Evolutionary conservation across 2,797 vertebrate genomes (phyloP), one percentile per base, ranked within the genome.

Genomic region (Chiroxiphia lanceolata): DNA sequence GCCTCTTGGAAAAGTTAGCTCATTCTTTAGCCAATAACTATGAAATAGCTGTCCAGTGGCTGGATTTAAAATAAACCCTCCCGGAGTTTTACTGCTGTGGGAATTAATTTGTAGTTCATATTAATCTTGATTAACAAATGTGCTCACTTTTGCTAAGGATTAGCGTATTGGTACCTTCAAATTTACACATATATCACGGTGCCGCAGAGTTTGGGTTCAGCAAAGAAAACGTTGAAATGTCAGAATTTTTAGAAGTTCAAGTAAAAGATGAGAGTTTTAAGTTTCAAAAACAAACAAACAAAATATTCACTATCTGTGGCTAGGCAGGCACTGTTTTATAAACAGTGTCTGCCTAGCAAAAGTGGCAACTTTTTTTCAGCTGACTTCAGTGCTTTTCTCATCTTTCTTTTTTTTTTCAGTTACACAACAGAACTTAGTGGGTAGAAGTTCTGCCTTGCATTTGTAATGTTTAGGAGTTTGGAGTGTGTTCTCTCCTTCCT

Each of bases 171-270:
- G 10, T 71, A 34, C 14, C 29, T 87, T 89, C 26, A 76, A 53
- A 53, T 83, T 64, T 71, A 42, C 1, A 18, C 3, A 4, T 1
- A 0, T 34, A 10, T 75, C 4, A 1, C 40, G 47, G 5, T 79
- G 19, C 59, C 57, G 3, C 9, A 23, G 38, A 72, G 10, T 71
- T 94, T 19, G 4, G 3, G 2, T 81, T 90, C 29, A 61, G 11
- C 1, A 3, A 87, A 82, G 50, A 64, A 60, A 83, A 44, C 5
- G 1, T 33, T 61, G 42, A 54, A 86, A 71, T 10, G 6, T 16
- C 18, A 18, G 5, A 15, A 34, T 67, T 69, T 71, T 84, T n/a
- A 7, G 56, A 56, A 57, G 20, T 71, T n/a, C 27, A 82, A 44
- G 3, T 78, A 13, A 44, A 86, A 33, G 9, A 26, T n/a, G 36